Percentiles rank a stretch among this genome's conserved stretches.
These are phyloP conservation scores for Arctia plantaginis DNA, from an alignment of 2,888 invertebrate species.

Conservation along the genomic window DNA sequence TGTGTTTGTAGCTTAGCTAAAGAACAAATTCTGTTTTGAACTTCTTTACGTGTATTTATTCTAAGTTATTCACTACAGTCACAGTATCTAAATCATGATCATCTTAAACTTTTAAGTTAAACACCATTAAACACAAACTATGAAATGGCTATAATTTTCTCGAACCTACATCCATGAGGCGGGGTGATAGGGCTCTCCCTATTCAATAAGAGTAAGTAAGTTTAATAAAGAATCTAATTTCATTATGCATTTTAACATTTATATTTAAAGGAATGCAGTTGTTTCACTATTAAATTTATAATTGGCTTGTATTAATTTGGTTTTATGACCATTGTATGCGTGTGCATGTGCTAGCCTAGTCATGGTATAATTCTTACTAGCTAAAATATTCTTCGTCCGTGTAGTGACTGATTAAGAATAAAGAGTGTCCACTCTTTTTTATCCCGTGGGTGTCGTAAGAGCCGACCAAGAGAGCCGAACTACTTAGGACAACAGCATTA, in stretches of 20 bases:
- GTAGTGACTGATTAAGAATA: too few species aligned
- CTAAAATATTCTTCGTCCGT: neutral
- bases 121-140: too few species aligned
- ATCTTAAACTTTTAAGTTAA: neutral
- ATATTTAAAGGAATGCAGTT: neutral
- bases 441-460: too few species aligned
- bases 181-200: neutral
- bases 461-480: too few species aligned
- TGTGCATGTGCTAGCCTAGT: neutral
- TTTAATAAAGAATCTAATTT: neutral
- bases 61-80: neutral
- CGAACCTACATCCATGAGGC: neutral
- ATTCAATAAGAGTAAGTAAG: neutral
- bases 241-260: neutral
- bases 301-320: neutral
- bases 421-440: too few species aligned
- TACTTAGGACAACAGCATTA: too few species aligned
- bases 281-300: neutral
- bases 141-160: neutral
- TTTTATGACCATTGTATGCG: neutral
- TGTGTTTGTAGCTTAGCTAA: neutral
- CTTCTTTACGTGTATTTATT: neutral
- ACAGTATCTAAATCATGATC: neutral
- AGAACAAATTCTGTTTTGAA: conserved; percentile 3
- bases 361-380: neutral